These are phyloP conservation scores for Hydrolagus colliei DNA, from an alignment of 2,797 vertebrate species.

Conservation along the genomic window DNA sequence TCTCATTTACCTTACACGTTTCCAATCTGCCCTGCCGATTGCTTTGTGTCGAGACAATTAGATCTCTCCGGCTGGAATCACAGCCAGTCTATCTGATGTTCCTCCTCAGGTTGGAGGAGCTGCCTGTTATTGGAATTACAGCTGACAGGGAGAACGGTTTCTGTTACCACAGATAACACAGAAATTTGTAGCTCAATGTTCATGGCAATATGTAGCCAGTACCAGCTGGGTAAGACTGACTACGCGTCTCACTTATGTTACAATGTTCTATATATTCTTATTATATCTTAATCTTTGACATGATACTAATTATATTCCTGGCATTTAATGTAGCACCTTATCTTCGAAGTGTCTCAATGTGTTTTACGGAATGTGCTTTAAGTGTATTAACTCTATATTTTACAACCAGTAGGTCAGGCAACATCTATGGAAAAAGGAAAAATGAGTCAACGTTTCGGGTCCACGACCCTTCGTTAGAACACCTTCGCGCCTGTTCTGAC, in stretches of 20 bases:
- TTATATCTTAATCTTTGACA: too few relatives aligned
- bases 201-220: neutral
- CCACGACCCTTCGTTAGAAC: too few relatives aligned
- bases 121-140: neutral
- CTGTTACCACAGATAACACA: neutral
- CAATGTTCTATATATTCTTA: neutral
- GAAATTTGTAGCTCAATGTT: neutral
- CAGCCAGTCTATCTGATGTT: neutral
- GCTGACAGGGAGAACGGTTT: neutral
- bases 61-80: constrained; percentile 19
- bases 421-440: too few relatives aligned
- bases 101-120: neutral
- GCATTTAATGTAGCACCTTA: too few relatives aligned
- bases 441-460: too few relatives aligned
- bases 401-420: too few relatives aligned
- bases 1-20: constrained; percentile 24
- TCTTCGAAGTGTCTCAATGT: too few relatives aligned
- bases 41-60: neutral
- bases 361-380: too few relatives aligned
- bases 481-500: too few relatives aligned
- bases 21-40: constrained; percentile 1
- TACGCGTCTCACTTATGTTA: neutral
- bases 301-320: too few relatives aligned
- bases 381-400: too few relatives aligned
- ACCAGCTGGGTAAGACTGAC: neutral